Conservation (phyloP, 2,113 vertebrate genomes). For the Delphinus delphis region DNA sequence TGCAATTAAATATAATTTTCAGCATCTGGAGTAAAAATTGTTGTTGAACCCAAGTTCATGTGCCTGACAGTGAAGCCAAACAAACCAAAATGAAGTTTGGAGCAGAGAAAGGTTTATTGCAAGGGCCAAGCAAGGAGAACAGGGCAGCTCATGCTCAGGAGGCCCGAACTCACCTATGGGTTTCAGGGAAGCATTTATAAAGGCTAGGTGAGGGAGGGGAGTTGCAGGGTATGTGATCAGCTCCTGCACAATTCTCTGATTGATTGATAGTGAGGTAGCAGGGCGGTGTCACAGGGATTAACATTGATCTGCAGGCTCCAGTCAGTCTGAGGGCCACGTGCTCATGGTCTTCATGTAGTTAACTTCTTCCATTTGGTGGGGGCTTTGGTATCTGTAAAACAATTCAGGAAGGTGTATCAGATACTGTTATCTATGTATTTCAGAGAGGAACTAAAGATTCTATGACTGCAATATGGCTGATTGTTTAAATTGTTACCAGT, state of each 20-base stretch:
- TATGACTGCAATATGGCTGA: background rate
- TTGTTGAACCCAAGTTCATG: background rate
- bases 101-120: background rate
- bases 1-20: conserved; percentile 33
- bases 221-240: background rate
- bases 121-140: background rate
- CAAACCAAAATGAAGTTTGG: background rate
- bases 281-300: background rate
- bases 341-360: background rate
- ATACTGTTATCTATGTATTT: background rate
- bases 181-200: background rate
- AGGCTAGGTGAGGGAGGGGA: background rate
- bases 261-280: background rate
- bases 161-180: no score
- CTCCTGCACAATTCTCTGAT: background rate
- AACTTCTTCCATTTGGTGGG: no score
- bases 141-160: background rate
- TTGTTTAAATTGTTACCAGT: background rate
- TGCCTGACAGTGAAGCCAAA: background rate
- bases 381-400: no score
- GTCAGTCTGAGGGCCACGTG: background rate
- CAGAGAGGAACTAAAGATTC: background rate
- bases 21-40: conserved; percentile 68
- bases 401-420: background rate
- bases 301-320: background rate